Evolutionary conservation across 1,140 invertebrate genomes (phyloP).

Genomic region (Eufriesea mexicana): DNA sequence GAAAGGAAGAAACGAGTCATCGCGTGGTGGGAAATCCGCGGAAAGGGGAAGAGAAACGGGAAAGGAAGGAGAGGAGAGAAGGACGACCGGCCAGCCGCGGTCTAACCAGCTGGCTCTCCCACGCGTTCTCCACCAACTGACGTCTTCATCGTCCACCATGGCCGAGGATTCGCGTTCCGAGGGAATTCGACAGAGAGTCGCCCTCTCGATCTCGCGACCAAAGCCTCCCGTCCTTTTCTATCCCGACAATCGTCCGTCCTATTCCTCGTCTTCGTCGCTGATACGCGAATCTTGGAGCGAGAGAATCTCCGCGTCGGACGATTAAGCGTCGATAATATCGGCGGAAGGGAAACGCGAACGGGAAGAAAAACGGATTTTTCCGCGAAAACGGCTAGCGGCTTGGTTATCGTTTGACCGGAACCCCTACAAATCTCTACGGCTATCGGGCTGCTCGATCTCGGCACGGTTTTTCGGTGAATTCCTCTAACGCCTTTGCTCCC

Average conservation of each 20-base stretch:
- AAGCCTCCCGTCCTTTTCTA: too few relatives aligned
- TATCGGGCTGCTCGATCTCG: constrained; percentile 76
- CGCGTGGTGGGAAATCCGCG: not conserved
- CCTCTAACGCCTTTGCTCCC: constrained; percentile 74
- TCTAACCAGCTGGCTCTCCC: constrained; percentile 73
- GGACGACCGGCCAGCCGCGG: constrained; percentile 66
- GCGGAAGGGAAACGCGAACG: not conserved
- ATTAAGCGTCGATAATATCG: constrained; percentile 57
- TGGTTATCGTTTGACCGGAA: constrained; percentile 78
- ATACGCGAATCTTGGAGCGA: not conserved
- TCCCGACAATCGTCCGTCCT: not conserved
- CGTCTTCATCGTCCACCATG: constrained; percentile 74
- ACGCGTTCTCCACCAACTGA: constrained; percentile 72
- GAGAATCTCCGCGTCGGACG: constrained; percentile 24
- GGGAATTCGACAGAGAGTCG: constrained; percentile 72
- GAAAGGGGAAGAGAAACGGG: constrained; percentile 14
- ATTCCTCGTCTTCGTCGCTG: too few relatives aligned
- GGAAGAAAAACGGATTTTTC: constrained; percentile 48
- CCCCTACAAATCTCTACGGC: constrained; percentile 79
- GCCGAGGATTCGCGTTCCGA: constrained; percentile 65
- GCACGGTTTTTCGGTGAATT: constrained; percentile 76
- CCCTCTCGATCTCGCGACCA: too few relatives aligned
- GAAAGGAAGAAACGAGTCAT: not conserved
- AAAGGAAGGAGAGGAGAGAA: constrained; percentile 48
- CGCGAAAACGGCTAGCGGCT: constrained; percentile 52